phyloP scores from a whole-genome alignment of 2,888 invertebrate species.

The Dynastes grantii region DNA sequence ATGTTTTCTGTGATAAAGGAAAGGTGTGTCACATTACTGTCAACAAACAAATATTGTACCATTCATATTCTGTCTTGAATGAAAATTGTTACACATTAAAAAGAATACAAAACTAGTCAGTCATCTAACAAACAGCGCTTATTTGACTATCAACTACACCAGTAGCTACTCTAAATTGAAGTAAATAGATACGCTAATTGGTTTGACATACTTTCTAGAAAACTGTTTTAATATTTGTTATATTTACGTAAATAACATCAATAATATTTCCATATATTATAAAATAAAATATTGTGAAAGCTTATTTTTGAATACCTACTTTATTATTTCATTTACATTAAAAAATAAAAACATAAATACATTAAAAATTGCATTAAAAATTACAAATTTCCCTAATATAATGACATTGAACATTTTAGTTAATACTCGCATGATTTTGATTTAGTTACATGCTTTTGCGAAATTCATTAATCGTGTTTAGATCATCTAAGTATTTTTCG shows the following conservation, averaged over 20 bases:
- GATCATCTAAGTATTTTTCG: neutral
- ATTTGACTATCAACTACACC: neutral
- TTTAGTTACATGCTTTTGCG: constrained; percentile 2
- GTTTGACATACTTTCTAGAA: neutral
- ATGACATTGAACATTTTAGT: no score
- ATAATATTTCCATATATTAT: no score
- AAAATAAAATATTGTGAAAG: no score
- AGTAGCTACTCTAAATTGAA: neutral
- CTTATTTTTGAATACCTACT: no score
- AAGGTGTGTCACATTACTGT: no score
- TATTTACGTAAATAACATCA: no score
- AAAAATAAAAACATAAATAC: no score
- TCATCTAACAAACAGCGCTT: neutral
- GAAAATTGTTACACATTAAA: neutral
- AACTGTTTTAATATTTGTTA: neutral
- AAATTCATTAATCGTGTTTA: constrained; percentile 11
- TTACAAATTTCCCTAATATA: no score
- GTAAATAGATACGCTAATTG: neutral
- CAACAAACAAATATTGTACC: no score
- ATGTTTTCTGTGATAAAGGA: no score
- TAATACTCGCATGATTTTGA: neutral
- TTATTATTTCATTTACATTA: no score
- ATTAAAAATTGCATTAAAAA: no score
- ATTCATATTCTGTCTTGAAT: neutral
- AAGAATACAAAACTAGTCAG: neutral